Conservation (phyloP, 2,113 vertebrate species). For the Corvus hawaiiensis region DNA sequence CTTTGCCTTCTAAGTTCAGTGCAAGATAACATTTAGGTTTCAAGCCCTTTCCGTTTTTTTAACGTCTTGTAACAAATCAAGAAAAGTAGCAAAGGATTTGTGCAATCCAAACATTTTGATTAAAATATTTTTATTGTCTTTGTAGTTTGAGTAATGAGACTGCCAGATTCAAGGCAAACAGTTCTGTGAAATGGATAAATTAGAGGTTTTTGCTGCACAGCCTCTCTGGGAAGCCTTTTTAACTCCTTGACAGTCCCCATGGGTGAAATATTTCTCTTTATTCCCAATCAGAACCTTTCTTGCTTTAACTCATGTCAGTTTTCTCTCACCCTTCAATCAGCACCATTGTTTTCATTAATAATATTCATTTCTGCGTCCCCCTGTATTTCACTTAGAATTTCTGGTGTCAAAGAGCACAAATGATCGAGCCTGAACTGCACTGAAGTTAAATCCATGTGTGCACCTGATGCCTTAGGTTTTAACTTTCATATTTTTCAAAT, state of each 20-base stretch:
- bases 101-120: background rate
- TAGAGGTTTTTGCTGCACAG: background rate
- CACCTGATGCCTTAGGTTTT: too few species aligned
- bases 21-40: background rate
- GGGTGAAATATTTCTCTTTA: background rate
- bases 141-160: background rate
- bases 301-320: background rate
- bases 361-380: background rate
- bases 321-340: background rate
- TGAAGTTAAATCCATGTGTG: background rate
- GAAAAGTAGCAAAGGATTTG: background rate
- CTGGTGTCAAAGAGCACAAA: background rate
- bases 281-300: accelerated
- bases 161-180: background rate
- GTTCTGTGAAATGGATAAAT: background rate
- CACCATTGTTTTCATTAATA: background rate
- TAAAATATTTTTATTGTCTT: background rate
- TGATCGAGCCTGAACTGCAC: background rate
- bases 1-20: background rate
- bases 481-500: too few species aligned
- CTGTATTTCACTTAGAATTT: background rate
- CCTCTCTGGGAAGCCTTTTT: background rate
- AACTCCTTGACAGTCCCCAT: background rate
- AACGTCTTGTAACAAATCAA: background rate
- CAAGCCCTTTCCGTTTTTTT: background rate